These are phyloP conservation scores for Planococcus citri DNA, from an alignment of 1,140 invertebrate species.

Conservation along the genomic window DNA sequence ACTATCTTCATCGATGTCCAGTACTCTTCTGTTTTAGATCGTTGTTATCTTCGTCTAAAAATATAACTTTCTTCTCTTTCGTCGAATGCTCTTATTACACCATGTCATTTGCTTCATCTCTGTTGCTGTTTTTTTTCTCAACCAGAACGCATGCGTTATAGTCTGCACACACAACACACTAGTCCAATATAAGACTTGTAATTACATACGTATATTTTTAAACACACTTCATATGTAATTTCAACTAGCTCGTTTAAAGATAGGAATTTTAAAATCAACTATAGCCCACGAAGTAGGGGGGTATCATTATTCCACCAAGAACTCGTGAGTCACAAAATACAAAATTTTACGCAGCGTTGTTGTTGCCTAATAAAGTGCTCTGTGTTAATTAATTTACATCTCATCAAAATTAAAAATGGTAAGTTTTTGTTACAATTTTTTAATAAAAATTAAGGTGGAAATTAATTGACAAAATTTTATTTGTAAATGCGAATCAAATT, in stretches of 20 bases:
- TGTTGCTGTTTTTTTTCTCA: background rate
- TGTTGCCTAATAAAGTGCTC: too few species aligned
- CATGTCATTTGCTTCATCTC: background rate
- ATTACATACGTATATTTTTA: background rate
- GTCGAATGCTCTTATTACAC: too few species aligned
- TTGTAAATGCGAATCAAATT: too few species aligned
- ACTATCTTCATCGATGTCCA: too few species aligned
- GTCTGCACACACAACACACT: background rate
- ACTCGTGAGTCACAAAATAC: background rate
- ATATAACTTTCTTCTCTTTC: too few species aligned
- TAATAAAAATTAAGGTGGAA: too few species aligned
- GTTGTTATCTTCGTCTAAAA: too few species aligned
- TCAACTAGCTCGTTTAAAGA: background rate
- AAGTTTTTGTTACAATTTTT: background rate
- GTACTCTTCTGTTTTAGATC: too few species aligned
- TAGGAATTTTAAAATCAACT: slow-evolving; percentile 2
- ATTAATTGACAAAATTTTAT: too few species aligned
- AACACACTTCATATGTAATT: background rate
- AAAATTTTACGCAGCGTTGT: too few species aligned
- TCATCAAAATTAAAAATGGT: background rate
- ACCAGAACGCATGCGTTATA: background rate
- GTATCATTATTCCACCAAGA: background rate
- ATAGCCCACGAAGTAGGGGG: background rate
- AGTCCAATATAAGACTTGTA: background rate
- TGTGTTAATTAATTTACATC: too few species aligned